Evolutionary conservation across 2,888 invertebrate species (phyloP).

Genomic region (Frankliniella intonsa): DNA sequence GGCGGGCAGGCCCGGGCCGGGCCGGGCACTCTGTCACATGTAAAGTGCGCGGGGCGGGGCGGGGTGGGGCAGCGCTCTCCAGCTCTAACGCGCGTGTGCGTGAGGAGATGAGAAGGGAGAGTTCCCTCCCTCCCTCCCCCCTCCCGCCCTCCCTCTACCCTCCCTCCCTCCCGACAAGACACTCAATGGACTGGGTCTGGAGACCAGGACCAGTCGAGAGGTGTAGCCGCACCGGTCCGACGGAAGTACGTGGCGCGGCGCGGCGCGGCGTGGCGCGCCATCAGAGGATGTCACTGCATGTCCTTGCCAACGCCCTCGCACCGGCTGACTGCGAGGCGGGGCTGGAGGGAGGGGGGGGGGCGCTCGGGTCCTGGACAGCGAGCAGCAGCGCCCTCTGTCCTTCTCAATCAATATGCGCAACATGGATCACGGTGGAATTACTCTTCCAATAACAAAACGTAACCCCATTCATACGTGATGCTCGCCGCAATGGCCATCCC

Average conservation of each 20-base stretch:
- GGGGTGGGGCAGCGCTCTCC: neutral
- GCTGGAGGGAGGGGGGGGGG: neutral
- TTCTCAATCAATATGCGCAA: no score
- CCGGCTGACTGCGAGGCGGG: neutral
- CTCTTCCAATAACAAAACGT: no score
- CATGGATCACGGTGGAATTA: no score
- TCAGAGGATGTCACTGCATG: slow-evolving; percentile 1
- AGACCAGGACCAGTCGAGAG: no score
- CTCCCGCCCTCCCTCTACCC: neutral
- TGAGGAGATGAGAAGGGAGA: neutral
- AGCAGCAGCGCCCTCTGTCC: neutral
- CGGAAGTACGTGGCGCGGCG: neutral
- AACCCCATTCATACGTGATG: no score
- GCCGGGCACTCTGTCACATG: no score
- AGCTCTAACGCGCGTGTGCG: neutral
- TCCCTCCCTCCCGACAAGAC: neutral
- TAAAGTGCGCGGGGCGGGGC: neutral
- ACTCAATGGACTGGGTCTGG: neutral
- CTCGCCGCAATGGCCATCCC: no score
- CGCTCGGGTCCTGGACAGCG: neutral
- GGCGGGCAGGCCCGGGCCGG: neutral
- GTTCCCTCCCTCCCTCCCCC: neutral
- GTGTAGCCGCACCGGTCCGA: neutral
- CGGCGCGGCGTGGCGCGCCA: neutral
- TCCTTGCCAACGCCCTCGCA: neutral